A percentile compares a stretch with the other conserved stretches of the same genome.
These are phyloP conservation scores for Phortica variegata DNA, from an alignment of 1,140 invertebrate species.

Conservation along the genomic window DNA sequence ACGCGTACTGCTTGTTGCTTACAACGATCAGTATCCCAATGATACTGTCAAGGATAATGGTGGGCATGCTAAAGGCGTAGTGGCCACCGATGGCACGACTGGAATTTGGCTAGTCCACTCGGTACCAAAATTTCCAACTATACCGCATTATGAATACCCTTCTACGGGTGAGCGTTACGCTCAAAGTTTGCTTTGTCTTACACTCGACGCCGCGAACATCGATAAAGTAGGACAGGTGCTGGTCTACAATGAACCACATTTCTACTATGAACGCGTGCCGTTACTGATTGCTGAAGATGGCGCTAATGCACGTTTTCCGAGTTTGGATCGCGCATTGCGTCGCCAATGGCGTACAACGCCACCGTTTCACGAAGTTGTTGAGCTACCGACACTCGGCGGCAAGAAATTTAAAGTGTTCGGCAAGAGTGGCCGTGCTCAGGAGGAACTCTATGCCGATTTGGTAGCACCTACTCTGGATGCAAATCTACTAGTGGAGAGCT, in stretches of 20 bases:
- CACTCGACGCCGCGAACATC: slow-evolving; percentile 65
- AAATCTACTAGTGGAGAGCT: slow-evolving; percentile 80
- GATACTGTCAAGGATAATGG: slow-evolving; percentile 59
- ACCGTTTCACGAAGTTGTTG: slow-evolving; percentile 64
- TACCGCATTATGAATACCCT: slow-evolving; percentile 72
- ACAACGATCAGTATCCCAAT: slow-evolving; percentile 82
- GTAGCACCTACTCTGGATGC: slow-evolving; percentile 73
- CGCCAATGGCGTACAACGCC: slow-evolving; percentile 63
- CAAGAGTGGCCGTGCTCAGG: slow-evolving; percentile 73
- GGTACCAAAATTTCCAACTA: slow-evolving; percentile 78
- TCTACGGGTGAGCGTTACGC: slow-evolving; percentile 71
- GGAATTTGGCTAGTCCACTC: slow-evolving; percentile 92
- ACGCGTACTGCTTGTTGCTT: slow-evolving; percentile 67
- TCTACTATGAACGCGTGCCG: slow-evolving; percentile 66
- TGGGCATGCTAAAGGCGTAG: slow-evolving; percentile 84
- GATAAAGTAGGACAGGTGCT: slow-evolving; percentile 73
- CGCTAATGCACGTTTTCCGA: slow-evolving; percentile 56
- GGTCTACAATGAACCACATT: slow-evolving; percentile 73
- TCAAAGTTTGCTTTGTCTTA: slow-evolving; percentile 86
- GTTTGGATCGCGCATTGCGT: slow-evolving; percentile 65
- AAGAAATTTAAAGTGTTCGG: slow-evolving; percentile 74
- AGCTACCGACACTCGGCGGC: slow-evolving; percentile 63
- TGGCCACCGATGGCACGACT: slow-evolving; percentile 68
- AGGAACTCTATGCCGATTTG: slow-evolving; percentile 82
- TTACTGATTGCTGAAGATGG: slow-evolving; percentile 39